Evolutionary conservation across 2,888 invertebrate genomes (phyloP), one percentile per base, ranked within the genome.

Genomic region (Hypomecis atomaria): DNA sequence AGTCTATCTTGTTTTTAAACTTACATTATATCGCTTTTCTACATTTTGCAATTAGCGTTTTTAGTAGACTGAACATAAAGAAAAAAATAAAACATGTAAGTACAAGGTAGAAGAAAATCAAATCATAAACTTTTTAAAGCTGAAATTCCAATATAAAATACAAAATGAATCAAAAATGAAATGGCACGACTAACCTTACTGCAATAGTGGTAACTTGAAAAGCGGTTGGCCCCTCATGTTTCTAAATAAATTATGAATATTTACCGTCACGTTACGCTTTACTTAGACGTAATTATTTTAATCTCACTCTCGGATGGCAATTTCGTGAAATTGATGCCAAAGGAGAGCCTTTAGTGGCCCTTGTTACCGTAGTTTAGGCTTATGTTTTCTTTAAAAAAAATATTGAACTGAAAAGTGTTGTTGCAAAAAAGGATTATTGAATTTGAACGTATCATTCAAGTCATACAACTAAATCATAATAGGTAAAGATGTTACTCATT

Each of bases 161-260:
- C 2, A 45, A 45, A 48, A 3, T 10, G n/a, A 10, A 34, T 36
- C n/a, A 8, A 0, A 13, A 13, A 37, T 8, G 37, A 37, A n/a
- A 23, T 23, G 23, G 3, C 23, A 23, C 23, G 23, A 23, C 23
- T 8, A 13, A 10, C 43, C 59, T 43, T 55, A 64, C 64, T 64
- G 59, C 42, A 23, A 4, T 33, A 8, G n/a, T 34, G n/a, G 2
- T 10, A 10, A 43, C 42, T 8, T 47, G 36, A 8, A 43, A 4
- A n/a, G 48, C 53, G 75, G 79, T 79, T 75, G 74, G 82, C 85
- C 88, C 88, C 87, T 87, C 85, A 85, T 88, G 87, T 85, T 87
- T 87, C 85, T 85, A 84, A 88, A 88, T 89, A 89, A 89, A 89
- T 90, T 86, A 88, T 89, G 87, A 89, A 89, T 89, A 89, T 90